phyloP scores from a whole-genome alignment of 2,888 invertebrate genomes.

The Aromia moschata region DNA sequence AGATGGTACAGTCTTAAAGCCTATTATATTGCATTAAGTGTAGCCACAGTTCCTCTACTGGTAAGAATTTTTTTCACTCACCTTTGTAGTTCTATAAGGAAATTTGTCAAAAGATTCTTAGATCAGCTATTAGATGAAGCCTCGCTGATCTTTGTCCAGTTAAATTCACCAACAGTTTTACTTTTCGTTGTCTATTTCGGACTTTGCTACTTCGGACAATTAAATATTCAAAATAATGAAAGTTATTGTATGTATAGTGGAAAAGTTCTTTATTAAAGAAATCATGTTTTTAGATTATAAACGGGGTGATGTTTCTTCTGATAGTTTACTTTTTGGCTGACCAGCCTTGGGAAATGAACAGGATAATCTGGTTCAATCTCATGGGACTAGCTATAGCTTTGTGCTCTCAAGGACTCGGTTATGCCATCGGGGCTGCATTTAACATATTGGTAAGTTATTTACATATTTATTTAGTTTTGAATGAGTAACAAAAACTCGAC shows the following conservation, averaged over 20 bases:
- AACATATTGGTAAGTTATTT: slow-evolving; percentile 69
- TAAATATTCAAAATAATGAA: too few species aligned
- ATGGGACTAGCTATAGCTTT: slow-evolving; percentile 70
- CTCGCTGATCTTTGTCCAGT: too few species aligned
- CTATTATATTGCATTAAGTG: slow-evolving; percentile 68
- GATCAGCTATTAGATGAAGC: too few species aligned
- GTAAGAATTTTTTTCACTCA: slow-evolving; percentile 65
- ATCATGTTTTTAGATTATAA: slow-evolving; percentile 60
- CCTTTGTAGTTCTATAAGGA: background rate
- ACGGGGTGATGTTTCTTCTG: slow-evolving; percentile 62
- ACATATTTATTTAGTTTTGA: too few species aligned
- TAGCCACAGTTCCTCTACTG: slow-evolving; percentile 68
- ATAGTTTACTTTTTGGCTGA: slow-evolving; percentile 70
- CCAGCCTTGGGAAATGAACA: slow-evolving; percentile 72
- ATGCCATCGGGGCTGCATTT: slow-evolving; percentile 72
- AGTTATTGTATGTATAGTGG: too few species aligned
- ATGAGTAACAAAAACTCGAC: too few species aligned
- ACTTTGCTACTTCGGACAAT: too few species aligned
- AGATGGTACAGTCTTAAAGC: slow-evolving; percentile 74
- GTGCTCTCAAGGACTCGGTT: slow-evolving; percentile 79
- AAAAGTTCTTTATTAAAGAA: too few species aligned
- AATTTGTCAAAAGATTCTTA: too few species aligned
- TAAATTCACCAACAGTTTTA: too few species aligned
- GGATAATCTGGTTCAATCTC: slow-evolving; percentile 69
- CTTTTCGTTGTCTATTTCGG: too few species aligned